Evolutionary conservation across 2,797 vertebrate genomes (phyloP).

Genomic region (Hypotaenidia philippensis): DNA sequence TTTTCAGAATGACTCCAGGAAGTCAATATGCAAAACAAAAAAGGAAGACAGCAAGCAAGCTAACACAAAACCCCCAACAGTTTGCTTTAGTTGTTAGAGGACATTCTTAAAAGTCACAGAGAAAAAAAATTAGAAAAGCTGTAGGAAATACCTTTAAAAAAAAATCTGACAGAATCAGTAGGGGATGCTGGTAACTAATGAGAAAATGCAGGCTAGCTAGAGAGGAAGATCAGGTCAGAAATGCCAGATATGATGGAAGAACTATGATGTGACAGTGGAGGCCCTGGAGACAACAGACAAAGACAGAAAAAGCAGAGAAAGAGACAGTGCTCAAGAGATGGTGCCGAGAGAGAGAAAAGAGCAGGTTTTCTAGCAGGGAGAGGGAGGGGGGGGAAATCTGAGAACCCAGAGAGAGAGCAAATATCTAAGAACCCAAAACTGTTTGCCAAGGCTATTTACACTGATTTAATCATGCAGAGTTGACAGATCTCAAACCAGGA

Average conservation of each 20-base stretch:
- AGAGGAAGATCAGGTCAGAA: conserved; percentile 73
- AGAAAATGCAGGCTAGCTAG: conserved; percentile 53
- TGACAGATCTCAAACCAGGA: conserved; percentile 66
- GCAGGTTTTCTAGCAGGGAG: conserved; percentile 40
- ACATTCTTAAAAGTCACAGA: conserved; percentile 31
- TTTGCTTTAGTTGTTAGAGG: background rate
- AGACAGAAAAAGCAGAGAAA: conserved; percentile 64
- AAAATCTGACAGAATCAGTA: conserved; percentile 58
- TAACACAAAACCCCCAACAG: background rate
- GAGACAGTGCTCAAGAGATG: conserved; percentile 44
- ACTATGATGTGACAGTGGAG: conserved; percentile 71
- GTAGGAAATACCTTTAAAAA: conserved; percentile 9
- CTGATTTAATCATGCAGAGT: conserved; percentile 66
- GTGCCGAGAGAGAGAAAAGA: conserved; percentile 61
- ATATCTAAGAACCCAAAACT: conserved; percentile 67
- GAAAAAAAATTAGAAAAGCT: conserved; percentile 25
- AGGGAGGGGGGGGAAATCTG: background rate
- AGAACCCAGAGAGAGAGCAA: conserved; percentile 43
- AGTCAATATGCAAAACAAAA: conserved; percentile 30
- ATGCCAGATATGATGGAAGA: conserved; percentile 71
- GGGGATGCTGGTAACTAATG: conserved; percentile 55
- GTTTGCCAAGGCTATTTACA: conserved; percentile 76
- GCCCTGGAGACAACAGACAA: conserved; percentile 69
- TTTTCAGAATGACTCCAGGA: conserved; percentile 43
- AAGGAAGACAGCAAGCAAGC: conserved; percentile 1